Evolutionary conservation across 2,113 vertebrate species (phyloP).

Genomic region (Dicaeum eximium): DNA sequence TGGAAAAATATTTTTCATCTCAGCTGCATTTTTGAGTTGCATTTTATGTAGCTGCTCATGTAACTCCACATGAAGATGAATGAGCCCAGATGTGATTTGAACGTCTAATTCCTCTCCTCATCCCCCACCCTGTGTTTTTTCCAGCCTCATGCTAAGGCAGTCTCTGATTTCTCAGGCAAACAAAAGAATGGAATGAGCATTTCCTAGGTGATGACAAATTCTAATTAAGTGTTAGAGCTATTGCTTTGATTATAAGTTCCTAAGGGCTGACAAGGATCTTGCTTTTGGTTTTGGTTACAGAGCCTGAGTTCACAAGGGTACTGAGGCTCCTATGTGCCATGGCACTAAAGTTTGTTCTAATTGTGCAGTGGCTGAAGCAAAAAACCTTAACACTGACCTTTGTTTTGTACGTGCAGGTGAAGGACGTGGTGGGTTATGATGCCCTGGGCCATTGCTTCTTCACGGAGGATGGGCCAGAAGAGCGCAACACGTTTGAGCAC

Average conservation of each 20-base stretch:
- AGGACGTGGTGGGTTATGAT: slow-evolving; percentile 91
- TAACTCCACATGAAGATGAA: slow-evolving; percentile 29
- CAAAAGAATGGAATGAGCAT: not conserved
- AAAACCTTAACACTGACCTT: not conserved
- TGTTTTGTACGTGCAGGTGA: slow-evolving; percentile 73
- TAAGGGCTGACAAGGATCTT: not conserved
- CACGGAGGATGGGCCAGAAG: slow-evolving; percentile 93
- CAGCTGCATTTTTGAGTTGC: slow-evolving; percentile 25
- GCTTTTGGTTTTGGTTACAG: not conserved
- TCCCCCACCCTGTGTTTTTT: not conserved
- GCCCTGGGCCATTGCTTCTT: slow-evolving; percentile 94
- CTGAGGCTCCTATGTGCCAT: not conserved
- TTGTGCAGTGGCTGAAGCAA: not conserved
- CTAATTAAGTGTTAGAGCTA: not conserved
- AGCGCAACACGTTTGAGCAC: slow-evolving; percentile 94
- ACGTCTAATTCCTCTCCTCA: not conserved
- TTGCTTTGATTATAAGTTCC: not conserved
- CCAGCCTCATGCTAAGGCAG: not conserved
- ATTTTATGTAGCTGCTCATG: slow-evolving; percentile 20
- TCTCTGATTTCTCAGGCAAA: not conserved
- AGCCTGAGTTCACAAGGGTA: not conserved
- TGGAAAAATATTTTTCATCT: slow-evolving; percentile 54
- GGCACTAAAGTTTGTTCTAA: not conserved
- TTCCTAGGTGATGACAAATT: slow-evolving; percentile 1
- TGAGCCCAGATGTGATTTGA: slow-evolving; percentile 43